Base-by-base conservation (phyloP, 2,888 invertebrate species). In the Philereme transversata region DNA sequence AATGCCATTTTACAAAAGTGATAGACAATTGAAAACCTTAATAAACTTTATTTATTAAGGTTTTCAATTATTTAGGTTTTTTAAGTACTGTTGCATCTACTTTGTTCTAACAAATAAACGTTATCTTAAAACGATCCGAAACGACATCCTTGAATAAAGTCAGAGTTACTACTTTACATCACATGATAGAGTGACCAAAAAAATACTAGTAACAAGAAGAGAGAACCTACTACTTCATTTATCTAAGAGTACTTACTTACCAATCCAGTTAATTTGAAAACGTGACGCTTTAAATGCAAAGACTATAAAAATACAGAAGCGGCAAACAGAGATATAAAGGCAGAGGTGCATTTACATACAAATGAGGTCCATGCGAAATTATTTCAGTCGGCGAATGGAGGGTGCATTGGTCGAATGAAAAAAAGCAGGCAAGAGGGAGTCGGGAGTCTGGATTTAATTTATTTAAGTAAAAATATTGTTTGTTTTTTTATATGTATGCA, bases 311-410 rank as follows among this genome's bases (percentile, higher is more conserved):
- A 84, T 82, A 79, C 79, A 76, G 74, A 77, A 83, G 83, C 81
- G 75, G 81, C 82, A 85, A 86, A 86, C 83, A 85, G 76, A 86
- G 86, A 87, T 86, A 87, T 86, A 87, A 85, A 83, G 80, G 80
- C 73, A 68, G 74, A 78, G 73, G 73, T 75, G 75, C 83, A 89
- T 89, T 88, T 86, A 79, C 88, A 89, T 89, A 86, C 87, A 88
- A 87, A 88, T 87, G 86, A 88, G 87, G 77, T 73, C 72, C 74
- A 76, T 72, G 77, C 73, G 79, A 79, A 84, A 84, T 86, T 82
- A 82, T 82, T 82, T 80, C 80, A 78, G 78, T 74, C 74, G 70
- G 63, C 74, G 72, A 73, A 73, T 59, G 57, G 60, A 62, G 62
- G 72, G 70, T 74, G 73, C 76, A 79, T 74, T 76, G 79, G 72